Evolutionary conservation across 1,140 invertebrate species (phyloP).

Genomic region (Diabrotica virgifera): DNA sequence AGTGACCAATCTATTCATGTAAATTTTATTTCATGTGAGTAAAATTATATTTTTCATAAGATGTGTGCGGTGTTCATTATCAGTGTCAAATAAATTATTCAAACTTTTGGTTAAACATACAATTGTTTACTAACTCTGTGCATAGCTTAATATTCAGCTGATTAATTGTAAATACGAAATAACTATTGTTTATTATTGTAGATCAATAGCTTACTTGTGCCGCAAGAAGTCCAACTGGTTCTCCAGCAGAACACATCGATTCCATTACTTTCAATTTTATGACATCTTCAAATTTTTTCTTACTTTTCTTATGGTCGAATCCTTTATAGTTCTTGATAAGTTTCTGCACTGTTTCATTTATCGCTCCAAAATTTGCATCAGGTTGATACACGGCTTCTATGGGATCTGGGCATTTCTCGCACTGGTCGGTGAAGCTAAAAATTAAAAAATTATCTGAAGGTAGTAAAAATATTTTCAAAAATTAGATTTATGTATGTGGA

Average conservation of each 20-base stretch:
- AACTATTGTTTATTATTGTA: neutral
- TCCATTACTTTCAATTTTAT: constrained; percentile 76
- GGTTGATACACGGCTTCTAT: constrained; percentile 65
- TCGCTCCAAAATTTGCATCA: constrained; percentile 74
- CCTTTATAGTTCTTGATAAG: constrained; percentile 67
- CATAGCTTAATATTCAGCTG: too few species aligned
- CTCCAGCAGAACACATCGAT: constrained; percentile 82
- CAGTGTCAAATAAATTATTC: too few species aligned
- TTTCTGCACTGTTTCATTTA: constrained; percentile 73
- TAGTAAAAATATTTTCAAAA: neutral
- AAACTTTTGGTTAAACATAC: too few species aligned
- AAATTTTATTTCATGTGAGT: too few species aligned
- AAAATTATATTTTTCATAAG: too few species aligned
- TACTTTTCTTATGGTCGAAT: constrained; percentile 48
- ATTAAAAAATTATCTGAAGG: too few species aligned
- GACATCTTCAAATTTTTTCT: constrained; percentile 63
- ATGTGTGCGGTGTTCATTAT: too few species aligned
- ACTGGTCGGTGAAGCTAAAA: constrained; percentile 13
- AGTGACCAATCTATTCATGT: too few species aligned
- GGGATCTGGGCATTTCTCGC: constrained; percentile 67
- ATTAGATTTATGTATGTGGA: too few species aligned
- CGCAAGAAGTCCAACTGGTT: constrained; percentile 93
- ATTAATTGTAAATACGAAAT: too few species aligned
- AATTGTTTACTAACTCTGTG: too few species aligned
- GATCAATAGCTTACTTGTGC: constrained; percentile 59